Base-by-base conservation (phyloP, 2,797 vertebrate species). In the Cottoperca gobio region DNA sequence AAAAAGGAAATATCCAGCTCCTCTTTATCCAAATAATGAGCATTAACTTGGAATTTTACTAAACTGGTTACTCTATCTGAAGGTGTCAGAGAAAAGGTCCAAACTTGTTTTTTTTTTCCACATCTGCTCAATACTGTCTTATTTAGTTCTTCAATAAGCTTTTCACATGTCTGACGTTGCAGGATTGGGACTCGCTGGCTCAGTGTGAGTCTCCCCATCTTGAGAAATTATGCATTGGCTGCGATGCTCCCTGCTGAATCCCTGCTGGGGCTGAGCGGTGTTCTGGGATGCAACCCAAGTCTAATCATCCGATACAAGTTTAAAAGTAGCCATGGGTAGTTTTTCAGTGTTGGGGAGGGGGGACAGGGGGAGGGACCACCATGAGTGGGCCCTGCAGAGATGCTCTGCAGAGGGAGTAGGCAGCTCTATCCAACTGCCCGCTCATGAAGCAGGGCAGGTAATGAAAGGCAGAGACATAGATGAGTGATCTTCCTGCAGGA, bases 201-300 rank as follows among this genome's bases (percentile, higher is more conserved):
- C 93, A 92, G 88, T 90, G 92, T 90, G 92, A 90, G 89, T 86
- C 86, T 82, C 82, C 73, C 84, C 86, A 87, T 91, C 90, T 92
- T 91, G 88, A 90, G 88, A 92, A 91, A 93, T 91, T 87, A 91
- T 92, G 91, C 88, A 92, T 92, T 90, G 91, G 90, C 90, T 88
- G 81, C 35, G 73, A 82, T 80, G 84, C 88, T 86, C 86, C 85
- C 88, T 82, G 88, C 91, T 86, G 90, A 90, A 93, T 88, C 87
- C 91, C 87, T 83, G 92, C 91, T 89, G 92, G 82, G 90, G 43
- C 78, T 86, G 85, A 88, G 89, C 83, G 35, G 83, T 82, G 85
- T 86, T 92, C 90, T 90, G 88, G 88, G 92, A 92, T 88, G 76
- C 87, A 89, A 87, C 91, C 91, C 91, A 89, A 89, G 89, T 87